These are phyloP conservation scores for Hymenochirus boettgeri DNA, from an alignment of 2,113 vertebrate species.

Conservation along the genomic window DNA sequence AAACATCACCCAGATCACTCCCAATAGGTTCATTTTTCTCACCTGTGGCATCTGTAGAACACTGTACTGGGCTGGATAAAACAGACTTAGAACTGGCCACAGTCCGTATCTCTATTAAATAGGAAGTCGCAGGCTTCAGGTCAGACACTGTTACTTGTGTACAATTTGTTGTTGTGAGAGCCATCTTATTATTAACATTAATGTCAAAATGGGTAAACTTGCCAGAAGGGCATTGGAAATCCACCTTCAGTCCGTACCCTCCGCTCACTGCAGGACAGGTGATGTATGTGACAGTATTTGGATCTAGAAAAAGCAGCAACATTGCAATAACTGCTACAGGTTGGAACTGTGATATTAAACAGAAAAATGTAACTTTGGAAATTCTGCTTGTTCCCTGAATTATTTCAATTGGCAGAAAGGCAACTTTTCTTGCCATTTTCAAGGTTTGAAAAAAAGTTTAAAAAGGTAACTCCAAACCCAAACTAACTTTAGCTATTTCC, in stretches of 20 bases:
- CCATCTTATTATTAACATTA: background rate
- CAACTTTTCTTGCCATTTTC: too few relatives aligned
- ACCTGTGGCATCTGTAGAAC: constrained; percentile 23
- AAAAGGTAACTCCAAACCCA: too few relatives aligned
- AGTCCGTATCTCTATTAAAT: constrained; percentile 17
- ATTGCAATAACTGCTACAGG: too few relatives aligned
- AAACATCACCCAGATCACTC: background rate
- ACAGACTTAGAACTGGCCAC: background rate
- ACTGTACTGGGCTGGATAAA: background rate
- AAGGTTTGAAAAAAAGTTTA: too few relatives aligned
- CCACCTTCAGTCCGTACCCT: background rate
- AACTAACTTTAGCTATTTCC: too few relatives aligned
- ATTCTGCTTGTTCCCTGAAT: too few relatives aligned
- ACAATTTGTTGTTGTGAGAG: background rate
- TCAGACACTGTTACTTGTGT: background rate
- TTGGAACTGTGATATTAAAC: too few relatives aligned
- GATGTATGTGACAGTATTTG: background rate
- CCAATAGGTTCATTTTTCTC: background rate
- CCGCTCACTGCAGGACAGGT: background rate
- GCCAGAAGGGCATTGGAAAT: accelerated
- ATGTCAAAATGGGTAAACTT: background rate
- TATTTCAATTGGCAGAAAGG: too few relatives aligned
- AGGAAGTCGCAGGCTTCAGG: background rate
- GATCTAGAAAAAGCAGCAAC: constrained; percentile 24
- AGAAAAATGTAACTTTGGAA: too few relatives aligned